phyloP scores from a whole-genome alignment of 2,113 vertebrate genomes.

The Hiodon alosoides region DNA sequence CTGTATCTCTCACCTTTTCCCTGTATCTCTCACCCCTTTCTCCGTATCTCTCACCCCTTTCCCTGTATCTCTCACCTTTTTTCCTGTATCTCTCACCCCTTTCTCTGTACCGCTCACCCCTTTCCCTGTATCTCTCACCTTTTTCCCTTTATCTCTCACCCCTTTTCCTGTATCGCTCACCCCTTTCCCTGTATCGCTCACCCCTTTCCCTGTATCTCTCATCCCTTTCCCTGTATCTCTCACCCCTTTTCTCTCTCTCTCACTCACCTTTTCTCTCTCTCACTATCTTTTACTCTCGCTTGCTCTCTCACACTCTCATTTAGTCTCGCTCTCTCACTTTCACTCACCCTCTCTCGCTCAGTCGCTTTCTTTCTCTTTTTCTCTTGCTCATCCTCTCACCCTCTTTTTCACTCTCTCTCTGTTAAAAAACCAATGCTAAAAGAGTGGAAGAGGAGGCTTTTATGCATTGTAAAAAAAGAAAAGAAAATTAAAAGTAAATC shows the following conservation, averaged over 20 bases:
- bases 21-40: too few relatives aligned
- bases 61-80: too few relatives aligned
- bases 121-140: neutral
- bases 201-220: neutral
- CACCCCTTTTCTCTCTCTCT: neutral
- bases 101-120: neutral
- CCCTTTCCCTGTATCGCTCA: neutral
- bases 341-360: slow-evolving; percentile 12
- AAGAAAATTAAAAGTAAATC: too few relatives aligned
- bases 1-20: too few relatives aligned
- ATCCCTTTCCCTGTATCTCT: neutral
- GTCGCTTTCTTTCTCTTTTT: neutral
- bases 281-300: slow-evolving; percentile 19
- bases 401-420: neutral
- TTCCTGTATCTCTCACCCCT: neutral
- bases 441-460: too few relatives aligned
- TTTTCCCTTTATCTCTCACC: too few relatives aligned
- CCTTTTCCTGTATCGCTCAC: neutral
- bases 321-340: neutral
- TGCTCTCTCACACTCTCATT: neutral
- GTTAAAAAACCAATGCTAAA: neutral
- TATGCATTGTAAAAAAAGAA: too few relatives aligned
- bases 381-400: neutral
- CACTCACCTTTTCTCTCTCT: slow-evolving; percentile 1
- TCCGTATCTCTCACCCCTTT: neutral